Evolutionary conservation across 2,888 invertebrate genomes (phyloP).

Genomic region (Magallana nippona): DNA sequence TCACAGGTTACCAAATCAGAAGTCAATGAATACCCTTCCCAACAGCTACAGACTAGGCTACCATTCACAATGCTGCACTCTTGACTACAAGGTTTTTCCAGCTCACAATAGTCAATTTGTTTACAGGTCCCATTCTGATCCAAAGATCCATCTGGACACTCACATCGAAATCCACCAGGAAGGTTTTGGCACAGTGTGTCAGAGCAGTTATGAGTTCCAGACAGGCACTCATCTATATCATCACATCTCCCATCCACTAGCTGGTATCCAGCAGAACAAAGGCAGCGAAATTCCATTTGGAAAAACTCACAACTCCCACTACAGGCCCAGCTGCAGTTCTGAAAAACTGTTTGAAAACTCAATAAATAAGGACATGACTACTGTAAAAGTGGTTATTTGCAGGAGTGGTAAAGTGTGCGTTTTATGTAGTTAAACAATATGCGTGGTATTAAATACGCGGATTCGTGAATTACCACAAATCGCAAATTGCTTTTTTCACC

Average conservation of each 20-base stretch:
- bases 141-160: conserved; percentile 25
- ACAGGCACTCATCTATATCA: conserved; percentile 21
- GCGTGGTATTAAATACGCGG: no score
- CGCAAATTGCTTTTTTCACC: no score
- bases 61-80: neutral
- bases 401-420: no score
- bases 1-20: neutral
- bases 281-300: conserved; percentile 6
- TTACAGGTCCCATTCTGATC: neutral
- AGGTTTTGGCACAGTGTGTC: conserved; percentile 19
- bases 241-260: conserved; percentile 28
- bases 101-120: neutral
- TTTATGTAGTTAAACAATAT: no score
- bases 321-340: conserved; percentile 38
- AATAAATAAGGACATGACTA: no score
- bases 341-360: conserved; percentile 24
- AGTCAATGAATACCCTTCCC: neutral
- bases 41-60: conserved; percentile 12
- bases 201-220: neutral
- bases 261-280: conserved; percentile 8
- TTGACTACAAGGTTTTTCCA: conserved; percentile 16
- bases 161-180: conserved; percentile 18
- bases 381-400: no score
- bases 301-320: conserved; percentile 21
- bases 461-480: no score